Evolutionary conservation across 1,140 invertebrate species (phyloP).

Genomic region (Streblospio benedicti): DNA sequence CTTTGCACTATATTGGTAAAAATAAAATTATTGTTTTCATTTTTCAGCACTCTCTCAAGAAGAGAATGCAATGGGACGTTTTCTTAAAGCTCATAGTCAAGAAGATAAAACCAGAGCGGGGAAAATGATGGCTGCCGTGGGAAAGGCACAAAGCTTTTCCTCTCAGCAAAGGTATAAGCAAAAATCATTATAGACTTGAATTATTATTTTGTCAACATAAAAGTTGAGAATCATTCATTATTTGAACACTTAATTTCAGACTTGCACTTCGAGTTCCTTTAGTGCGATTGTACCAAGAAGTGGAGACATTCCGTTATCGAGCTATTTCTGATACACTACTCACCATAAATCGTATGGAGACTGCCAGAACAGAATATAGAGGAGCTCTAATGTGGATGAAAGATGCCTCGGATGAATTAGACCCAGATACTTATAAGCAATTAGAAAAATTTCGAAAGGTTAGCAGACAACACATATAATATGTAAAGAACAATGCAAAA

Average conservation of each 20-base stretch:
- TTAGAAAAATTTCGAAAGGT: conserved; percentile 92
- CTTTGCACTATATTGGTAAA: background rate
- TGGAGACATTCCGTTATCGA: conserved; percentile 89
- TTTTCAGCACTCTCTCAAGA: conserved; percentile 75
- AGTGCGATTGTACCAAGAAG: conserved; percentile 82
- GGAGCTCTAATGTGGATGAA: conserved; percentile 99
- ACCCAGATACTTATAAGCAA: conserved; percentile 91
- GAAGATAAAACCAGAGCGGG: conserved; percentile 75
- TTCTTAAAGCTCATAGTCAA: conserved; percentile 90
- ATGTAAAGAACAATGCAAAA: background rate
- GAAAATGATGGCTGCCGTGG: conserved; percentile 86
- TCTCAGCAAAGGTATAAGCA: conserved; percentile 70
- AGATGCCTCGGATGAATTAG: conserved; percentile 85
- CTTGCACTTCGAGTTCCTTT: conserved; percentile 76
- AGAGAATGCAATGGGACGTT: conserved; percentile 87
- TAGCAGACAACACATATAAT: conserved; percentile 2
- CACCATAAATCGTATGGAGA: conserved; percentile 89
- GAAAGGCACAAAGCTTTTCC: conserved; percentile 88
- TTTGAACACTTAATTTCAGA: conserved; percentile 40
- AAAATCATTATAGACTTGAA: background rate
- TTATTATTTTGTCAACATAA: background rate
- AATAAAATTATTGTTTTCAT: background rate
- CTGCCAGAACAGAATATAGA: conserved; percentile 84
- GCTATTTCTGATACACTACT: conserved; percentile 86
- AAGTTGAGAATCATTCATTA: background rate